phyloP scores from a whole-genome alignment of 1,140 invertebrate species.

The Caenorhabditis briggsae region DNA sequence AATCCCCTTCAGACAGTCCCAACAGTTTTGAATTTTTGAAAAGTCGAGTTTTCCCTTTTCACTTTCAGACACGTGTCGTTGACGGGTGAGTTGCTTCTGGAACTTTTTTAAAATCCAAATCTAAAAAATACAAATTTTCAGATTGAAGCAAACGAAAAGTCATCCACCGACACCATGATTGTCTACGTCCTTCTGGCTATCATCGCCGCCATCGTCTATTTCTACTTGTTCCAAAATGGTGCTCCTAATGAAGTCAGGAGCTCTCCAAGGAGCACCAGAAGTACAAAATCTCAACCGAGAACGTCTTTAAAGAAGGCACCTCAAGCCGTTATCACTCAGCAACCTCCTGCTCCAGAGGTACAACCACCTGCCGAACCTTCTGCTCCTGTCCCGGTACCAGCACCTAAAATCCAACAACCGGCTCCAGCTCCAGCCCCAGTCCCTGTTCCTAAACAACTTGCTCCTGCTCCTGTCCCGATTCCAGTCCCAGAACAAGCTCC shows the following conservation, averaged over 20 bases:
- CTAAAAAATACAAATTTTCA: neutral
- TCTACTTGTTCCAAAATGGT: neutral
- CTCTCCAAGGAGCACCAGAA: neutral
- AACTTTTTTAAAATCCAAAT: neutral
- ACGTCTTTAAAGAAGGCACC: neutral
- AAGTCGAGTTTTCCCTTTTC: conserved; percentile 2
- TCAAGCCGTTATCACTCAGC: neutral
- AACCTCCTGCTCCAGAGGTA: neutral
- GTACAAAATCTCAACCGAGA: neutral
- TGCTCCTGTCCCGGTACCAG: neutral
- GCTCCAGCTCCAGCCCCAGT: neutral
- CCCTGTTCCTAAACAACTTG: neutral
- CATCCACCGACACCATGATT: conserved; percentile 9
- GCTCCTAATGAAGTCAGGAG: neutral
- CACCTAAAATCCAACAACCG: neutral
- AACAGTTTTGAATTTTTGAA: neutral
- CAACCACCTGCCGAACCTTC: neutral
- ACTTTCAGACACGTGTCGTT: conserved; percentile 16
- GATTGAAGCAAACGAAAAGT: conserved; percentile 12
- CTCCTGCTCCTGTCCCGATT: conserved; percentile 3
- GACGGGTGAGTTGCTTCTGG: neutral
- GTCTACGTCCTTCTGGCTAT: conserved; percentile 37
- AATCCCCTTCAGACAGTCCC: too few species aligned
- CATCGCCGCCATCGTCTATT: conserved; percentile 33
- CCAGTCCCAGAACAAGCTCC: neutral